Percentiles rank a stretch among this genome's conserved stretches.
Conservation (phyloP, 2,113 vertebrate genomes). For the Cygnus buccinator region DNA sequence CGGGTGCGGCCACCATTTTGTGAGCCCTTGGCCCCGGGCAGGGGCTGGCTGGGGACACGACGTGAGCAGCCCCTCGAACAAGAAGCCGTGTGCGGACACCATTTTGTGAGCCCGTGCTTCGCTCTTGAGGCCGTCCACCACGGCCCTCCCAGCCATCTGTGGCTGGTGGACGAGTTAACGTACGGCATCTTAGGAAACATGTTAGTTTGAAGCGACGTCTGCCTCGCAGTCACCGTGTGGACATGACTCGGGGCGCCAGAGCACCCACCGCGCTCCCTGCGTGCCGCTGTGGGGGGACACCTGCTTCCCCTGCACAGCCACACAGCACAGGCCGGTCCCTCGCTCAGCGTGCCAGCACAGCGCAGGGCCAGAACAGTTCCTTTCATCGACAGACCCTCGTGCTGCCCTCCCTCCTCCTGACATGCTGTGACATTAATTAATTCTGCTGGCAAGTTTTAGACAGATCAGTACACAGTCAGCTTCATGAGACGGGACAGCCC, state of each 20-base stretch:
- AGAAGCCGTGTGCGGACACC: not conserved
- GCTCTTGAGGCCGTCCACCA: fast-evolving
- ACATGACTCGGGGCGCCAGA: not conserved
- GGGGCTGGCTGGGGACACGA: fast-evolving
- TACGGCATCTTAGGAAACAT: fast-evolving
- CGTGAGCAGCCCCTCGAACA: not conserved
- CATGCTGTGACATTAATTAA: not conserved
- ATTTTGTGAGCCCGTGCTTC: fast-evolving
- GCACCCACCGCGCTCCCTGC: fast-evolving
- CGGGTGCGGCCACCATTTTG: no score
- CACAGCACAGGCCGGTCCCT: fast-evolving
- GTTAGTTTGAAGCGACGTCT: not conserved
- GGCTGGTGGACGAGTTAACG: no score
- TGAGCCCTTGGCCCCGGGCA: no score
- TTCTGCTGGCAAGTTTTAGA: not conserved
- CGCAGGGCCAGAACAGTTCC: no score
- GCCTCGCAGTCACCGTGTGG: fast-evolving
- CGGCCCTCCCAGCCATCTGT: no score
- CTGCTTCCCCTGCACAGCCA: fast-evolving
- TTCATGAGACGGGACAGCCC: not conserved
- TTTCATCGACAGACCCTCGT: fast-evolving
- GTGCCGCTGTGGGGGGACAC: not conserved
- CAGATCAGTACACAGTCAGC: not conserved
- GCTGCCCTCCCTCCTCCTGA: not conserved
- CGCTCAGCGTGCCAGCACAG: not conserved